These are phyloP conservation scores for Guaruba guarouba DNA, from an alignment of 2,113 vertebrate genomes.

Conservation along the genomic window DNA sequence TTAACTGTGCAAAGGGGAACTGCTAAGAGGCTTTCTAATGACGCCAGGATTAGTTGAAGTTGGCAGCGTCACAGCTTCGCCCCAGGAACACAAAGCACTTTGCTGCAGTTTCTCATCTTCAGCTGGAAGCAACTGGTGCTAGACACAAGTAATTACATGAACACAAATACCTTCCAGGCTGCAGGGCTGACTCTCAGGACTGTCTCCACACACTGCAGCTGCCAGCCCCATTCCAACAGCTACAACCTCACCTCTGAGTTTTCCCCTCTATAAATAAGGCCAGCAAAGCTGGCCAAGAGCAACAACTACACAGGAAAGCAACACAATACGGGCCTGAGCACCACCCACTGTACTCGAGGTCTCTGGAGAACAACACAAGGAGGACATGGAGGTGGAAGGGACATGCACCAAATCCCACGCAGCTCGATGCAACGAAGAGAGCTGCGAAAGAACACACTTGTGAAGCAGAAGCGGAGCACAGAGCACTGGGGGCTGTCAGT, in stretches of 20 bases:
- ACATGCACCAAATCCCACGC: not conserved
- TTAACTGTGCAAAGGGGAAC: not conserved
- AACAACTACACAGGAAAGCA: constrained; percentile 71
- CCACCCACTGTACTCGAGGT: constrained; percentile 69
- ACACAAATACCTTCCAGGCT: not conserved
- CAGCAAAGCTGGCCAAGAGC: constrained; percentile 55
- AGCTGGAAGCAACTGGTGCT: not conserved
- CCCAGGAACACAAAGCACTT: not conserved
- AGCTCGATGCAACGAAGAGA: not conserved
- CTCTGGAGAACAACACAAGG: constrained; percentile 37
- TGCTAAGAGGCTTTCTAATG: not conserved
- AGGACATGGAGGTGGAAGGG: constrained; percentile 14
- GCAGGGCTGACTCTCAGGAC: not conserved
- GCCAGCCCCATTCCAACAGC: not conserved
- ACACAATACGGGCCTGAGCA: constrained; percentile 70
- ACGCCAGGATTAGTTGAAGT: not conserved
- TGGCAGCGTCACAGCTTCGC: not conserved
- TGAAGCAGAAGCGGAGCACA: not conserved
- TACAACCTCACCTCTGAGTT: not conserved
- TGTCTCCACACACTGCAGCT: not conserved
- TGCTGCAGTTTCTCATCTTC: not conserved
- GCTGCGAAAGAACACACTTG: not conserved
- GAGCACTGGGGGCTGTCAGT: not conserved
- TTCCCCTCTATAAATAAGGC: constrained; percentile 13
- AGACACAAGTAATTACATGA: not conserved